Evolutionary conservation across 1,140 invertebrate species (phyloP), one percentile per base, ranked within the genome.

Genomic region (Gonioctena quinquepunctata): DNA sequence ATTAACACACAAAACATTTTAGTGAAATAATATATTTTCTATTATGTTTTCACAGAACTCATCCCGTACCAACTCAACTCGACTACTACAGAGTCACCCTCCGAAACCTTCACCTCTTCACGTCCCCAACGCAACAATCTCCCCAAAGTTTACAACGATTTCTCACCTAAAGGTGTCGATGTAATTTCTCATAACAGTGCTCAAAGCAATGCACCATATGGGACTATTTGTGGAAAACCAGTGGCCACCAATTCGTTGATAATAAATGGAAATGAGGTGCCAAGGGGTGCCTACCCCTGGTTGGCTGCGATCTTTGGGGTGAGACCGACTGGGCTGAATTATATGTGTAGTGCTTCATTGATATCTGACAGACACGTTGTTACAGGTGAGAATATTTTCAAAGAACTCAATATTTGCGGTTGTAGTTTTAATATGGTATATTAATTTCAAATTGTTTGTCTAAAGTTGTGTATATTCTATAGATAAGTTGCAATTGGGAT

Each of bases 291-390:
- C 18, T 88, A 85, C 84, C 87, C 87, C 0, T 88, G 88, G 87
- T 54, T 87, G 13, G 84, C 71, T 0, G 86, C 86, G 0, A 81
- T 89, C 19, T 88, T 86, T 61, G 71, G 85, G 28, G 80, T 80
- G 0, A 84, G 80, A 25, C 73, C 79, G 4, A 79, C 79, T 1
- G 77, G 83, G 2, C 76, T 88, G 1, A 81, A 84, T 13, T 90
- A 88, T 72, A 88, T 88, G 11, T 89, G 88, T 71, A 84, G 85
- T 13, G 88, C 87, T 0, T 86, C 86, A 2, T 76, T 90, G 16
- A 79, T 89, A 18, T 88, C 87, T 1, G 73, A 83, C 11, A 82
- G 82, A 2, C 85, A 87, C 71, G 82, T 89, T 22, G 76, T 89
- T 19, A 86, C 87, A 66, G 87, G 77, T 79, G 72, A 66, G 52